phyloP scores from a whole-genome alignment of 2,113 vertebrate species.

The Pomatostomus ruficeps region DNA sequence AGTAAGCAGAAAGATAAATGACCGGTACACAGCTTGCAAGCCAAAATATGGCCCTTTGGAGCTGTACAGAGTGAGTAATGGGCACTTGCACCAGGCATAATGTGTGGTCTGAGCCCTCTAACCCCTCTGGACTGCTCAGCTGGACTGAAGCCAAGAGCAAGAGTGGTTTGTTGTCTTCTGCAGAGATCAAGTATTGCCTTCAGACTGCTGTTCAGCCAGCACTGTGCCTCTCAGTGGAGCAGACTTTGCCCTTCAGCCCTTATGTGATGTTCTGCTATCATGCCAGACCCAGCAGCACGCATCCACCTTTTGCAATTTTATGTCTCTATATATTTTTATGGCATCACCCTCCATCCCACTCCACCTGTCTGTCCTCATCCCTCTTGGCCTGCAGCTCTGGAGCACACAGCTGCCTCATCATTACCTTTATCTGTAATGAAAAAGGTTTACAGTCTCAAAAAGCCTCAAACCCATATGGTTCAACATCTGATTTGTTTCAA shows the following conservation, averaged over 20 bases:
- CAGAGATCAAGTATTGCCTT: neutral
- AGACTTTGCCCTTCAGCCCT: neutral
- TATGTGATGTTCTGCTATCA: neutral
- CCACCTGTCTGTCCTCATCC: neutral
- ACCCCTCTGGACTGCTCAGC: neutral
- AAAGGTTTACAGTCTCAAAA: neutral
- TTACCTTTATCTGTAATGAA: neutral
- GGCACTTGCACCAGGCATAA: neutral
- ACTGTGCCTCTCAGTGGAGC: fast-evolving
- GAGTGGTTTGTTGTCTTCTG: neutral
- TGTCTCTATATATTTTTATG: neutral
- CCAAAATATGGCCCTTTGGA: neutral
- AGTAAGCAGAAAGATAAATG: neutral
- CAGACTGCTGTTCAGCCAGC: neutral
- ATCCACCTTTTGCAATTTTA: neutral
- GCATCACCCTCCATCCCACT: neutral
- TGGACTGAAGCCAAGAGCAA: neutral
- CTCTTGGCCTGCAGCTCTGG: neutral
- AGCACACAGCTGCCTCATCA: neutral
- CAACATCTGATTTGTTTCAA: conserved; percentile 66
- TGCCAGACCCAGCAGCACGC: neutral
- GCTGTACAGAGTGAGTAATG: neutral
- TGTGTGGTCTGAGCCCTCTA: neutral
- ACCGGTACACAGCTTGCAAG: neutral
- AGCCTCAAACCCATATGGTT: conserved; percentile 31